These are phyloP conservation scores for Cantharis flavilabris DNA, from an alignment of 2,888 invertebrate genomes.

Conservation along the genomic window DNA sequence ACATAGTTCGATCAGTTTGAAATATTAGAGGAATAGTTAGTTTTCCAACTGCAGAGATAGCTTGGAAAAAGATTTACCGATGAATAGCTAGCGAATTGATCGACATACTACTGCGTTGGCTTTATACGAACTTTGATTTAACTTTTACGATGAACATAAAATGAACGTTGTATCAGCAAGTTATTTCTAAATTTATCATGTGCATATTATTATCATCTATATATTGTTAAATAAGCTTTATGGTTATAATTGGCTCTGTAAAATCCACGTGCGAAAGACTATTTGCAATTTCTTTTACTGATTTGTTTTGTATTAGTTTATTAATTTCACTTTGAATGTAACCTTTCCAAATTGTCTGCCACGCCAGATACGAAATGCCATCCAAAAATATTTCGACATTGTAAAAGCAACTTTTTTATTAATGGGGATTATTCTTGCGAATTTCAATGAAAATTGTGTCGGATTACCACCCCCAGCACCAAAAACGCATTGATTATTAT, in stretches of 20 bases:
- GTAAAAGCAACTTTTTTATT: too few relatives aligned
- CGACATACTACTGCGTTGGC: neutral
- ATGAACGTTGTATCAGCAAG: neutral
- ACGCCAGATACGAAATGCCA: too few relatives aligned
- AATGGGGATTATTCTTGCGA: too few relatives aligned
- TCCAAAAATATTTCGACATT: too few relatives aligned
- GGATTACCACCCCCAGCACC: too few relatives aligned
- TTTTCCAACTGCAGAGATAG: neutral
- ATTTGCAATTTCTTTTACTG: neutral
- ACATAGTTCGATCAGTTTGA: neutral
- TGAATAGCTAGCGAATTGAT: neutral
- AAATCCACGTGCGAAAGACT: neutral
- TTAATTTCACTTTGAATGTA: too few relatives aligned
- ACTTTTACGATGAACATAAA: neutral
- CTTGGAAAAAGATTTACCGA: neutral
- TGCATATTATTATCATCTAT: neutral
- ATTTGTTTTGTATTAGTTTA: too few relatives aligned
- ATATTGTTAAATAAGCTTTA: neutral
- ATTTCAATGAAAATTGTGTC: too few relatives aligned
- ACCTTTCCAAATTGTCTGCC: too few relatives aligned
- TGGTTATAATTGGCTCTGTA: neutral
- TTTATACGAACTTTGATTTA: neutral
- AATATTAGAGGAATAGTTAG: neutral
- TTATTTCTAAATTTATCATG: neutral
- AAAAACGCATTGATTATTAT: neutral